Conservation (phyloP, 2,888 invertebrate genomes). For the Argyresthia albistria region DNA sequence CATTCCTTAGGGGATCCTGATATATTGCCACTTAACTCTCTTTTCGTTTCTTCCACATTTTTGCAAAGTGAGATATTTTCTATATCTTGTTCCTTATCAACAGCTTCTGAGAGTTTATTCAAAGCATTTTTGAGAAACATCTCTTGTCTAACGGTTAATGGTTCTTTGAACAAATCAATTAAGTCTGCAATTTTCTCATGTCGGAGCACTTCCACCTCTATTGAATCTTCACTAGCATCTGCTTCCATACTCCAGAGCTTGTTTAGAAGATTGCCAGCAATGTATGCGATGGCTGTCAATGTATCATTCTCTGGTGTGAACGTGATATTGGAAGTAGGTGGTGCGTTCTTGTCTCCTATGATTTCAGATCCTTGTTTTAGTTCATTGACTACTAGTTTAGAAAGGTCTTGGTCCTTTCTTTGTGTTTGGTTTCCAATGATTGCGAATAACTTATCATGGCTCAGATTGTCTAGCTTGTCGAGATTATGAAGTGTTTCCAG, state of each 20-base stretch:
- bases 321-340: conserved; percentile 50
- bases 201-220: conserved; percentile 43
- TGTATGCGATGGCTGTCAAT: conserved; percentile 53
- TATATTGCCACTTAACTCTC: conserved; percentile 7
- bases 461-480: conserved; percentile 20
- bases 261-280: conserved; percentile 58
- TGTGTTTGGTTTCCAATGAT: conserved; percentile 36
- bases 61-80: conserved; percentile 44
- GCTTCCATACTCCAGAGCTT: conserved; percentile 59
- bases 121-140: conserved; percentile 45
- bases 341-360: conserved; percentile 37
- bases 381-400: conserved; percentile 53
- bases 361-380: conserved; percentile 40
- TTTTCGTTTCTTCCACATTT: conserved; percentile 25
- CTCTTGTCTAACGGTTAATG: conserved; percentile 50
- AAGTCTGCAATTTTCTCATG: conserved; percentile 50
- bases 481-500: conserved; percentile 34
- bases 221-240: conserved; percentile 30
- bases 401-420: conserved; percentile 41
- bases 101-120: conserved; percentile 38
- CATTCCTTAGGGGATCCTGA: background rate
- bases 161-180: conserved; percentile 53
- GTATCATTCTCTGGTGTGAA: conserved; percentile 61
- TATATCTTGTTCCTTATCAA: conserved; percentile 32
- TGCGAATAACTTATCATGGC: conserved; percentile 24